Conservation (phyloP, 2,888 invertebrate species). For the Laothoe populi region DNA sequence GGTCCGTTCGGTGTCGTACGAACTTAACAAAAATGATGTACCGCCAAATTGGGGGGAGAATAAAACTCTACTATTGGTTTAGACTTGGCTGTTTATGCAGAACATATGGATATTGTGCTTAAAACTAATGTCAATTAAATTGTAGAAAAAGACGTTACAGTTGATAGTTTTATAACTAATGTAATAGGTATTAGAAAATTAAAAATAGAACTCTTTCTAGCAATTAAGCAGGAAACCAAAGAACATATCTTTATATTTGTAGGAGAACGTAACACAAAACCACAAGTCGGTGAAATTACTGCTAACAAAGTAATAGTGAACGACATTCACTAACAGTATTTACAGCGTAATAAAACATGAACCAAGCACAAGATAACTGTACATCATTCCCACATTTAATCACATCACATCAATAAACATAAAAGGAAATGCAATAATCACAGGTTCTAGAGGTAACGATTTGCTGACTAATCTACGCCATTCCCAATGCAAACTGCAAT, state of each 20-base stretch:
- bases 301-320: background rate
- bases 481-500: conserved; percentile 23
- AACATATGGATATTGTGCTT: background rate
- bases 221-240: background rate
- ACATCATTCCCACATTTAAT: conserved; percentile 9
- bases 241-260: background rate
- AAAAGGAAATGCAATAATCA: conserved; percentile 34
- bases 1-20: conserved; percentile 46
- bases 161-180: background rate
- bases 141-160: background rate
- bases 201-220: no score
- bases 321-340: background rate
- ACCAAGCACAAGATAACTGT: conserved; percentile 2
- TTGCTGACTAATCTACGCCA: conserved; percentile 22
- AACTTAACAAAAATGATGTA: conserved; percentile 59
- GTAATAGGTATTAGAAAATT: background rate
- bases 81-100: conserved; percentile 15
- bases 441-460: conserved; percentile 27
- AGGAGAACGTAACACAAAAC: background rate
- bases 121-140: background rate
- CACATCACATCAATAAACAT: conserved; percentile 30
- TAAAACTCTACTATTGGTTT: conserved; percentile 41
- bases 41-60: conserved; percentile 47
- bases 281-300: background rate
- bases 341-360: conserved; percentile 6